Evolutionary conservation across 2,888 invertebrate species (phyloP).

Genomic region (Gonocerus acuteangulatus): DNA sequence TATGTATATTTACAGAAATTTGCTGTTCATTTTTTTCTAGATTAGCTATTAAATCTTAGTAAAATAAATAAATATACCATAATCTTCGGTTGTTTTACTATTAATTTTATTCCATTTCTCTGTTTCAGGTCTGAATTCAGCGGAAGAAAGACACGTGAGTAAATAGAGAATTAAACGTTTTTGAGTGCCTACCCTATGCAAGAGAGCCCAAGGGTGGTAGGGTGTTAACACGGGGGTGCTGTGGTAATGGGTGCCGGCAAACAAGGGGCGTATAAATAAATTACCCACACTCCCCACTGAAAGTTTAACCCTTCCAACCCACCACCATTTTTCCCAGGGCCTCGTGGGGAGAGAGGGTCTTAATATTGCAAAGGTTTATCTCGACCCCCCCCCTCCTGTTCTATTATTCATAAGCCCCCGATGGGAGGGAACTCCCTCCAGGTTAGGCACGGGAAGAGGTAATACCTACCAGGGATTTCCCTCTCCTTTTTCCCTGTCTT

Average conservation of each 20-base stretch:
- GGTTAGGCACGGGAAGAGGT: constrained; percentile 34
- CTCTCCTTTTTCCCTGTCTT: constrained; percentile 37
- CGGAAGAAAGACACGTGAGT: constrained; percentile 61
- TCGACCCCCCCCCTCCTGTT: constrained; percentile 34
- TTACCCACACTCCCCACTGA: constrained; percentile 11
- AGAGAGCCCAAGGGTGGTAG: constrained; percentile 6
- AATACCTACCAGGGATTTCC: background rate
- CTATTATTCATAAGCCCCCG: constrained; percentile 43
- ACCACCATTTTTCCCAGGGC: constrained; percentile 6
- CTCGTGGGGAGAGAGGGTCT: background rate
- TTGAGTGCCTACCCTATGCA: too few species aligned
- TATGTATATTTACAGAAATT: too few species aligned
- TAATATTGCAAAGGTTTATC: constrained; percentile 21
- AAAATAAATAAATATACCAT: too few species aligned
- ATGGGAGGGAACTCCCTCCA: constrained; percentile 40
- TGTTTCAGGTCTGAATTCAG: constrained; percentile 53
- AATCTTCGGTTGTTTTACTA: too few species aligned
- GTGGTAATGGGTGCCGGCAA: too few species aligned
- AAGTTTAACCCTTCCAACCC: constrained; percentile 22
- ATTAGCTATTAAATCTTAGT: too few species aligned
- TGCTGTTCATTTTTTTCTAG: too few species aligned
- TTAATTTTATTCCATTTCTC: too few species aligned
- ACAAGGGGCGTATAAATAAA: constrained; percentile 17
- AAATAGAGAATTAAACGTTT: constrained; percentile 33
- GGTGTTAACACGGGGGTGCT: constrained; percentile 1